These are phyloP conservation scores for Metellina segmentata DNA, from an alignment of 2,888 invertebrate species.

Conservation along the genomic window DNA sequence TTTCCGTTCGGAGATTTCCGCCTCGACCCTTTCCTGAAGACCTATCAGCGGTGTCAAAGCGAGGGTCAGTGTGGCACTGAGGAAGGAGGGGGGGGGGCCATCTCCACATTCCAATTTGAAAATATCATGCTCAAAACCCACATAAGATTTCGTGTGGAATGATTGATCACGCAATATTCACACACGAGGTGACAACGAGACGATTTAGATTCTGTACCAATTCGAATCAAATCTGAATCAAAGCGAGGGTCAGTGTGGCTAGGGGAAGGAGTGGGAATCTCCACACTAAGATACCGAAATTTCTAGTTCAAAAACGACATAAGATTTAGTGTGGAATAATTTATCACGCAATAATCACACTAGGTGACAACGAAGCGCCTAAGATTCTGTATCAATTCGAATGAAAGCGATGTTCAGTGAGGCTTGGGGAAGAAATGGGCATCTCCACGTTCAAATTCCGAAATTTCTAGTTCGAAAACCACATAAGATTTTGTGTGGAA, in stretches of 20 bases:
- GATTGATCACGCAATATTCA: no score
- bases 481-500: not conserved
- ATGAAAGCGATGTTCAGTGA: not conserved
- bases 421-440: slow-evolving; percentile 3
- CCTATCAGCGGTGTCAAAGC: slow-evolving; percentile 9
- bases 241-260: no score
- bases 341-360: no score
- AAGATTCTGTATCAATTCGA: no score
- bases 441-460: not conserved
- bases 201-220: no score
- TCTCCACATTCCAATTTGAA: not conserved
- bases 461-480: not conserved
- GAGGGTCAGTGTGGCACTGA: not conserved
- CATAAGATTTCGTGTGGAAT: not conserved
- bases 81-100: not conserved
- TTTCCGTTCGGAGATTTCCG: slow-evolving; percentile 21
- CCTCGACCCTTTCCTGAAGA: not conserved
- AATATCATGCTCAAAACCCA: not conserved
- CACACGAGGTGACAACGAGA: no score
- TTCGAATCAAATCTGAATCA: no score
- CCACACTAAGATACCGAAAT: no score
- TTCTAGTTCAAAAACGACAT: no score
- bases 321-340: no score
- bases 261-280: no score
- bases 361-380: no score